Evolutionary conservation across 2,888 invertebrate genomes (phyloP), one percentile per base, ranked within the genome.

Genomic region (Orthonychiurus folsomi): DNA sequence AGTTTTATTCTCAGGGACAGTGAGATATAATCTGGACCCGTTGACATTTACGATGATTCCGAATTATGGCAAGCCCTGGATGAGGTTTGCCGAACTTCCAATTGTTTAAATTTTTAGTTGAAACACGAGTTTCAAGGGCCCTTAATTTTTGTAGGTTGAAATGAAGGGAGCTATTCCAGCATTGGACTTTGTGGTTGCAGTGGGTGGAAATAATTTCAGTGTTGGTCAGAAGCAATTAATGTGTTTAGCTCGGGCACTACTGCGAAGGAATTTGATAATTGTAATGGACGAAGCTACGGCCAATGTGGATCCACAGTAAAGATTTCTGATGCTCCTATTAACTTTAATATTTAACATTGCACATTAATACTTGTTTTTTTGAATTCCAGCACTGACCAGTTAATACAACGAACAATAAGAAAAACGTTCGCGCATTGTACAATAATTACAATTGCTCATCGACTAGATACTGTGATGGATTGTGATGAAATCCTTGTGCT

Each of bases 221-320:
- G 86, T 93, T 3, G 94, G 94, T 0, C 93, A 94, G 76, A 80
- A 23, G 18, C 93, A 94, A 76, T 79, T 93, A 60, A 86, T 93
- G 50, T 93, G 93, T 76, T 80, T 94, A 65, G 93, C 93, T 0
- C 82, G 93, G 60, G 93, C 93, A 37, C 87, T 94, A 73, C 79
- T 94, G 21, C 82, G 89, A 21, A 86, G 87, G 67, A 93, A 92
- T 77, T 84, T 84, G 69, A 86, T 94, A 68, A 81, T 94, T 0
- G 87, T 93, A 69, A 81, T 94, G 73, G 93, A 94, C 76, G 94
- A 94, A 78, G 93, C 93, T n/a, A 93, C 93, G 0, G 93, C 93
- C 1, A 93, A 93, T 76, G 92, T 93, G 5, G 93, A 94, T 79
- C 89, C 89, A 9, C 87, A 12, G 48, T n/a, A n/a, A 5, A 37